Evolutionary conservation across 2,888 invertebrate genomes (phyloP).

Genomic region (Resseliella maxima): DNA sequence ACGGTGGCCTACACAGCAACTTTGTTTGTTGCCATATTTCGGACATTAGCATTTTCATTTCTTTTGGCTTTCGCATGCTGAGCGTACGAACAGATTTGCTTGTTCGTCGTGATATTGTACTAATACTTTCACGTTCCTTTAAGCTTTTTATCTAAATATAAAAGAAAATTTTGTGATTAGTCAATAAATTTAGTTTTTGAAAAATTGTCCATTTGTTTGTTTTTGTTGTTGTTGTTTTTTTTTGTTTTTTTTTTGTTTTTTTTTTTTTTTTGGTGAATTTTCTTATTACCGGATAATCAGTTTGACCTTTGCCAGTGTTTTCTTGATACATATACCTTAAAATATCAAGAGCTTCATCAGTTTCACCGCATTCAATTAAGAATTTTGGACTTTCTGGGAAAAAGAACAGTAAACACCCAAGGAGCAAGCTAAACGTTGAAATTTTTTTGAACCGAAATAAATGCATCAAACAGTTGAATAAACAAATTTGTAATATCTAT

Average conservation of each 20-base stretch:
- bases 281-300: constrained; percentile 76
- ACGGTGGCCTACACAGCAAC: constrained; percentile 78
- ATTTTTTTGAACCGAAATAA: not conserved
- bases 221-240: too few species aligned
- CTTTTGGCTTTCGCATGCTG: constrained; percentile 78
- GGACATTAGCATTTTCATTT: constrained; percentile 74
- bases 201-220: not conserved
- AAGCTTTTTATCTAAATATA: constrained; percentile 74
- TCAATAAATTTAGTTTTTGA: too few species aligned
- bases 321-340: constrained; percentile 76
- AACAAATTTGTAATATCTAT: not conserved
- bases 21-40: constrained; percentile 83
- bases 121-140: constrained; percentile 75
- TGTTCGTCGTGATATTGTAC: constrained; percentile 73
- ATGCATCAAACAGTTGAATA: not conserved
- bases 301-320: constrained; percentile 78
- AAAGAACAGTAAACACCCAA: constrained; percentile 74
- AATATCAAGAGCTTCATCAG: constrained; percentile 78
- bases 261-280: too few species aligned
- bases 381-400: constrained; percentile 88
- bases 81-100: constrained; percentile 76
- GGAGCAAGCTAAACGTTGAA: constrained; percentile 61
- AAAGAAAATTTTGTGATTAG: not conserved
- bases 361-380: constrained; percentile 81
- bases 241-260: too few species aligned